A percentile compares a stretch with the other conserved stretches of the same genome.
These are phyloP conservation scores for Dryobota labecula DNA, from an alignment of 2,888 invertebrate genomes.

Conservation along the genomic window DNA sequence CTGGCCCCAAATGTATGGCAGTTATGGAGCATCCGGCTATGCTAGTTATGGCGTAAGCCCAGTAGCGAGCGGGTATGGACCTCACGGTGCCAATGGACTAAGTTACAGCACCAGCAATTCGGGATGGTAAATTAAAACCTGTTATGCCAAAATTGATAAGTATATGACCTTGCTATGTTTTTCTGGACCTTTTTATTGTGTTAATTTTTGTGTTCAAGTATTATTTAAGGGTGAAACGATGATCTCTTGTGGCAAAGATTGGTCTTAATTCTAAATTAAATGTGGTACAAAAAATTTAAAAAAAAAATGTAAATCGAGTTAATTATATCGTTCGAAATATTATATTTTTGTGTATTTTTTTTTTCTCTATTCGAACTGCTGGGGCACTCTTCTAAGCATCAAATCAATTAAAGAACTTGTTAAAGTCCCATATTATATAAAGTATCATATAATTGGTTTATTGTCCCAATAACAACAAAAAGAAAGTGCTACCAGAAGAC, in stretches of 20 bases:
- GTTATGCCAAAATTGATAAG: background rate
- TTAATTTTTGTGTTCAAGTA: background rate
- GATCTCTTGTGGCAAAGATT: background rate
- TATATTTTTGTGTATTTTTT: background rate
- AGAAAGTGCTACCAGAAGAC: background rate
- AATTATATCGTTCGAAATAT: constrained; percentile 4
- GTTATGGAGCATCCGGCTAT: constrained; percentile 37
- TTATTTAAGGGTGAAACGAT: background rate
- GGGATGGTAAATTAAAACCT: constrained; percentile 59
- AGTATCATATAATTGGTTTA: too few relatives aligned
- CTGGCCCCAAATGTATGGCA: constrained; percentile 36
- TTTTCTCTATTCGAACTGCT: background rate
- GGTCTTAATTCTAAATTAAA: constrained; percentile 4
- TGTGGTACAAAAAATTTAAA: background rate
- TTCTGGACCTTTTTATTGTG: background rate
- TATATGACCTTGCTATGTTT: constrained; percentile 1
- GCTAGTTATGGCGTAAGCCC: constrained; percentile 13
- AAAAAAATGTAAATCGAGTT: constrained; percentile 1
- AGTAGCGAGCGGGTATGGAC: constrained; percentile 18
- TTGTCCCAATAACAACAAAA: background rate
- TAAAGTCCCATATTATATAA: too few relatives aligned
- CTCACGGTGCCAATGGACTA: constrained; percentile 35
- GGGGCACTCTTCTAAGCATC: background rate
- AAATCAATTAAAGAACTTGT: too few relatives aligned
- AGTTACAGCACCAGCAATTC: constrained; percentile 33